Percentiles rank a stretch among this genome's conserved stretches.
These are phyloP conservation scores for Troides helena DNA, from an alignment of 2,888 invertebrate species.

Conservation along the genomic window DNA sequence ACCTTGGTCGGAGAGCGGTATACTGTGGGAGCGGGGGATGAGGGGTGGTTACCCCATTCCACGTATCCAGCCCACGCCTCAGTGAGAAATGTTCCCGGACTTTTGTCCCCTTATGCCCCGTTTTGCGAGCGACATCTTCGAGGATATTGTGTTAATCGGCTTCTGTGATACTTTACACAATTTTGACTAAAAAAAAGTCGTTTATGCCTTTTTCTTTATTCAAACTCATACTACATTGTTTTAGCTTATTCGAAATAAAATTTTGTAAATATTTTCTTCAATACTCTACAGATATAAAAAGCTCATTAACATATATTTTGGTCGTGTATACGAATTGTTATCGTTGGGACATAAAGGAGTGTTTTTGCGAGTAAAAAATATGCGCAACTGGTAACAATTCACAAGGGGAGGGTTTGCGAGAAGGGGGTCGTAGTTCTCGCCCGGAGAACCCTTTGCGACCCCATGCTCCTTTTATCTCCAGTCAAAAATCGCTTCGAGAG, in stretches of 20 bases:
- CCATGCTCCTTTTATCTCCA: slow-evolving; percentile 69
- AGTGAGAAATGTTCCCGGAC: slow-evolving; percentile 75
- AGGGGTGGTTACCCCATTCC: slow-evolving; percentile 32
- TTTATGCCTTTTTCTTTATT: slow-evolving; percentile 36
- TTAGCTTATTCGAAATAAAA: not conserved
- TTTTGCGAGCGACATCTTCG: slow-evolving; percentile 75
- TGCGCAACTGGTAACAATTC: slow-evolving; percentile 76
- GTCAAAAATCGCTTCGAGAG: slow-evolving; percentile 71
- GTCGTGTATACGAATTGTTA: slow-evolving; percentile 4
- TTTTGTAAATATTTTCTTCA: not conserved
- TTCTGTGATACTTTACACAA: slow-evolving; percentile 64
- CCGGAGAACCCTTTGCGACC: slow-evolving; percentile 64
- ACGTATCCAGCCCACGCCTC: slow-evolving; percentile 39
- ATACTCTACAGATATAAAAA: not conserved
- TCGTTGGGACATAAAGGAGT: slow-evolving; percentile 37
- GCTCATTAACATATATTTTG: not conserved
- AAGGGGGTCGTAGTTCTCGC: slow-evolving; percentile 60
- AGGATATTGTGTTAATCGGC: slow-evolving; percentile 78
- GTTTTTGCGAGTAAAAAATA: slow-evolving; percentile 63
- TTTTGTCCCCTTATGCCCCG: slow-evolving; percentile 71
- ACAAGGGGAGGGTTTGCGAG: slow-evolving; percentile 61
- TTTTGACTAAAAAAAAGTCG: slow-evolving; percentile 45
- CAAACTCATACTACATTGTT: slow-evolving; percentile 5
- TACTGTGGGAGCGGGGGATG: slow-evolving; percentile 21
- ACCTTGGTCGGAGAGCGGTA: slow-evolving; percentile 58